Base-by-base conservation (phyloP, 1,140 invertebrate genomes). In the Bombus balteatus region DNA sequence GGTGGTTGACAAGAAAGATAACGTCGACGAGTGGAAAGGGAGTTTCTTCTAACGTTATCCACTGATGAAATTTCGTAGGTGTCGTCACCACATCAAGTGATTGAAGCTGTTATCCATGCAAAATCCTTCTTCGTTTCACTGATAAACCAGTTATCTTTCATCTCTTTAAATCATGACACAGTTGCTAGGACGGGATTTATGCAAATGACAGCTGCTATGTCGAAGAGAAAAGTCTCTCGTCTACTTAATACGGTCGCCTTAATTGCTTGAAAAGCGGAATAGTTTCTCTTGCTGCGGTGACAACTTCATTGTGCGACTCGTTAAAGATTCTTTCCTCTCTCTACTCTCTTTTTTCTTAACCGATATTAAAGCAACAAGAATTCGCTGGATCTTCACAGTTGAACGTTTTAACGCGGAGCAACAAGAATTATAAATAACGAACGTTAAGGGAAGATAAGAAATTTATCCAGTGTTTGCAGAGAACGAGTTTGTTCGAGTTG, bases 81-180 rank as follows among this genome's bases (percentile, higher is more conserved):
- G 25, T 34, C 47, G 79, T 37, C 80, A 68, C 80, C 57, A 57
- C 79, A 77, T 84, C 59, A 59, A 78, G 81, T 87, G 87, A 90
- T 88, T 90, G 83, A 85, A 88, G 79, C 62, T 59, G 80, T 47
- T 88, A 88, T 88, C 86, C 53, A 25, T 39, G 71, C 53, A 59
- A 78, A 74, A 90, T 90, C 80, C 85, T 72, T 34, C 47, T 81
- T 77, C 59, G 41, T 59, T 72, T 28, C 18, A 6, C 9, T 59
- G 88, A 89, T 90, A 90, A 90, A 89, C 75, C 68, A 79, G 65
- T 76, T 80, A 84, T 89, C 89, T 82, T 47, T 57, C 66, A 28
- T 39, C 74, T 74, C 68, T 84, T 81, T 89, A 83, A 90, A 89
- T 89, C 83, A 70, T 74, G 57, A 39, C 43, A 39, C 47, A 25